Evolutionary conservation across 1,140 invertebrate species (phyloP), one percentile per base, ranked within the genome.

Genomic region (Trissolcus basalis): DNA sequence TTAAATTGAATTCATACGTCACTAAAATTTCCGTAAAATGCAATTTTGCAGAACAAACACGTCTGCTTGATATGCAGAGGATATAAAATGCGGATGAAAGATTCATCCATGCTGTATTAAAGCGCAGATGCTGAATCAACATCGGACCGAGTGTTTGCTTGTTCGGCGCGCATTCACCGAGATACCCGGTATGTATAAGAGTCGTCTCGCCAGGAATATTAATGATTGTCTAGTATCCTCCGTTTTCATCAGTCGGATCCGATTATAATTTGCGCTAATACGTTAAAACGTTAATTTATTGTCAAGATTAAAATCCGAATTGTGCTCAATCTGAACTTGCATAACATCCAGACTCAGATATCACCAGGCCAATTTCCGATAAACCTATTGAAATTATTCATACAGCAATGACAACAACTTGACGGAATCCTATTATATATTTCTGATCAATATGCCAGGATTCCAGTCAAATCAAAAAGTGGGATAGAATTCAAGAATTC

Each of bases 1-100:
- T 77, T 77, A 72, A 77, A 77, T 72, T 77, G 75, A 77, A 69
- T 73, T 77, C 69, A 77, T 77, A 69, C 75, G 75, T 69, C 69
- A 68, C 51, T 55, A 45, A 50, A 58, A 69, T 77, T 72, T 60
- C 59, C 56, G 44, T 36, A 67, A 63, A 77, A 72, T 71, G 74
- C 68, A 71, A 71, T 68, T 71, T 68, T 68, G 47, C 58, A 48
- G 63, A 77, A 63, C 68, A 77, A 68, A 69, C 75, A 68, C 63
- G 68, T 72, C 68, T 61, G 59, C 49, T 77, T 68, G 75, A 61
- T 72, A 77, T 72, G 75, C 75, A 60, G 64, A 39, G 64, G 75
- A 77, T 72, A 65, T 64, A 77, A 73, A 73, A 77, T 55, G 58
- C 64, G 75, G 69, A 77, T 77, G 75, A 77, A 77, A 72, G 75